Evolutionary conservation across 2,113 vertebrate species (phyloP).

Genomic region (Heterocephalus glaber): DNA sequence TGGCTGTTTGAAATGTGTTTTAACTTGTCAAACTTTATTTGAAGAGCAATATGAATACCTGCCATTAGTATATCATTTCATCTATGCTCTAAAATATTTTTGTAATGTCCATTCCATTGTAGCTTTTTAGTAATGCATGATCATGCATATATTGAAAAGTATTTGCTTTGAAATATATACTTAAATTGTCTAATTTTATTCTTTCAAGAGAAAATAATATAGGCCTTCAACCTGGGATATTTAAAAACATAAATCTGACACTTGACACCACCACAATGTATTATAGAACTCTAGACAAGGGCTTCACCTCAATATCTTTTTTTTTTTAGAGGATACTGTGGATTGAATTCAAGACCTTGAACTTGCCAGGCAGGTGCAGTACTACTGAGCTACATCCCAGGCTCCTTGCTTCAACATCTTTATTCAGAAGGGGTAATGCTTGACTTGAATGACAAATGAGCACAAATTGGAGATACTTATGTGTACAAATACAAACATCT

Average conservation of each 20-base stretch:
- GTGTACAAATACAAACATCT: rapidly evolving
- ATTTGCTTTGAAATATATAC: not conserved
- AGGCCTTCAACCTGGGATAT: not conserved
- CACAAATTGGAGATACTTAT: not conserved
- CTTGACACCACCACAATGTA: not conserved
- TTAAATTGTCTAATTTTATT: not conserved
- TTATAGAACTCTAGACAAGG: not conserved
- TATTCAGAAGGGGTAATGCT: not conserved
- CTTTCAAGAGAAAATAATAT: not conserved
- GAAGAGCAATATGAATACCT: not conserved
- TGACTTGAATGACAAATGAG: not conserved
- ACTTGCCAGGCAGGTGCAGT: too few relatives aligned
- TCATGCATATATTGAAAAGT: not conserved
- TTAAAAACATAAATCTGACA: not conserved
- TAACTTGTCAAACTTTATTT: constrained; percentile 53
- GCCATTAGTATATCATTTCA: not conserved
- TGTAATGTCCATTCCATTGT: not conserved
- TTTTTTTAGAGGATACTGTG: too few relatives aligned
- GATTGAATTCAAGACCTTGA: too few relatives aligned
- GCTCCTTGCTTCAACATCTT: not conserved
- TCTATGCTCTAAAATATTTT: not conserved
- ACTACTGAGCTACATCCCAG: too few relatives aligned
- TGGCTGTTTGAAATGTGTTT: constrained; percentile 37
- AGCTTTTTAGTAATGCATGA: not conserved
- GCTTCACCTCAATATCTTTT: not conserved